Base-by-base conservation (phyloP, 2,888 invertebrate species). In the Nudaria mundana region DNA sequence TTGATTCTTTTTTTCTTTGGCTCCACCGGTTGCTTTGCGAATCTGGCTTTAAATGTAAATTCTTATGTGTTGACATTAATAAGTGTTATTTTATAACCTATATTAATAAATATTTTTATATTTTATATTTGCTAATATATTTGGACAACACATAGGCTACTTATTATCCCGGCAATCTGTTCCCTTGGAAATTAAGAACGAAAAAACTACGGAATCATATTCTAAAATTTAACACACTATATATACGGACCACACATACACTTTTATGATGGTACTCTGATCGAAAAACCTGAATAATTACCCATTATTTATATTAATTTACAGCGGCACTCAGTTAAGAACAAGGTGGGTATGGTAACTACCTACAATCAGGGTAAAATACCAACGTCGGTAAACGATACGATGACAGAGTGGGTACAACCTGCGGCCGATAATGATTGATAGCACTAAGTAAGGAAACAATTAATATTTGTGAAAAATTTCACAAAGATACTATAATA, bases 301-400 rank as follows among this genome's bases (percentile, higher is more conserved):
- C 28, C 10, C 11, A 6, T 20, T 10, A 28, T 32, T 22, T 15
- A 26, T 28, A 32, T 41, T 37, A 37, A 32, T 57, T 56, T 52
- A 50, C 51, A 16, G 56, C 56, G 56, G 58, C 36, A 32, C 33
- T 40, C 37, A 30, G 36, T 33, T 46, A 57, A 57, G 33, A 44
- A 57, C 55, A 57, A 52, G 53, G 51, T 37, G 32, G 15, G n/a
- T n/a, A n/a, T n/a, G 18, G 26, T 50, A 58, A 55, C 48, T 31
- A 44, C 44, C 56, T 61, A 59, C 52, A 52, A 55, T 59, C 48
- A 54, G 33, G 28, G 12, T 7, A 22, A 57, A 57, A 39, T 48
- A 30, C 14, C 36, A 30, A 43, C 47, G 52, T 38, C 60, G 61
- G 60, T 61, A 58, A 61, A 58, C 51, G 58, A 47, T 41, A 31